Conservation (phyloP, 2,797 vertebrate species). For the Aulostomus chinensis region DNA sequence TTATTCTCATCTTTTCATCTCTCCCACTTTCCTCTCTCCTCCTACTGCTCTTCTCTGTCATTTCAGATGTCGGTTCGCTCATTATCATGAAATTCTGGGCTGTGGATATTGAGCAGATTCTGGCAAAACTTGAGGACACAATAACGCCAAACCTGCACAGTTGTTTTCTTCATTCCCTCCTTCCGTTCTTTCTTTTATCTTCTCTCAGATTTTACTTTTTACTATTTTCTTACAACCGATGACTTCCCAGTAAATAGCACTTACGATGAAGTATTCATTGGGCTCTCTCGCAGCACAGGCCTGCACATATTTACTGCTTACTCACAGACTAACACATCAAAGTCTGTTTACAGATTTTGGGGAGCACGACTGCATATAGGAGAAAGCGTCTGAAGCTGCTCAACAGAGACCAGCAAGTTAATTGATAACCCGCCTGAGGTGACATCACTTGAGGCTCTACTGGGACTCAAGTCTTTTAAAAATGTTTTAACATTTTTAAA, state of each 20-base stretch:
- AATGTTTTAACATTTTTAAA: too few species aligned
- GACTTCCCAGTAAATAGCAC: conserved; percentile 14
- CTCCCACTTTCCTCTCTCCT: not conserved
- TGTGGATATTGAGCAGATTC: conserved; percentile 53
- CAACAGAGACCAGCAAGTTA: too few species aligned
- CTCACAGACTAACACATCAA: conserved; percentile 2
- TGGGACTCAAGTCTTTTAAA: too few species aligned
- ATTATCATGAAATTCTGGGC: conserved; percentile 83
- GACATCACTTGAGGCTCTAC: not conserved
- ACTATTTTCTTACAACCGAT: conserved; percentile 15
- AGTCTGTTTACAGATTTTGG: conserved; percentile 1
- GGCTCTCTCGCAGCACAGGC: conserved; percentile 11
- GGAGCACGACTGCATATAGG: too few species aligned
- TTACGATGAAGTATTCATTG: conserved; percentile 25
- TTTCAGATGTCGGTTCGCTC: conserved; percentile 57
- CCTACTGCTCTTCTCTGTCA: conserved; percentile 31
- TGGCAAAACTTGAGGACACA: too few species aligned
- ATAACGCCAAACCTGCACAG: conserved; percentile 33
- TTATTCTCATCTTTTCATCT: conserved; percentile 19
- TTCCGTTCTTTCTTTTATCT: not conserved
- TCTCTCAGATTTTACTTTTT: conserved; percentile 25
- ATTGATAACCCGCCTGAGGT: too few species aligned
- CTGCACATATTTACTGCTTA: too few species aligned
- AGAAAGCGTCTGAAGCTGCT: too few species aligned
- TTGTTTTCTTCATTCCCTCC: conserved; percentile 26